These are phyloP conservation scores for Pseudopleuronectes americanus DNA, from an alignment of 2,797 vertebrate species.

Conservation along the genomic window DNA sequence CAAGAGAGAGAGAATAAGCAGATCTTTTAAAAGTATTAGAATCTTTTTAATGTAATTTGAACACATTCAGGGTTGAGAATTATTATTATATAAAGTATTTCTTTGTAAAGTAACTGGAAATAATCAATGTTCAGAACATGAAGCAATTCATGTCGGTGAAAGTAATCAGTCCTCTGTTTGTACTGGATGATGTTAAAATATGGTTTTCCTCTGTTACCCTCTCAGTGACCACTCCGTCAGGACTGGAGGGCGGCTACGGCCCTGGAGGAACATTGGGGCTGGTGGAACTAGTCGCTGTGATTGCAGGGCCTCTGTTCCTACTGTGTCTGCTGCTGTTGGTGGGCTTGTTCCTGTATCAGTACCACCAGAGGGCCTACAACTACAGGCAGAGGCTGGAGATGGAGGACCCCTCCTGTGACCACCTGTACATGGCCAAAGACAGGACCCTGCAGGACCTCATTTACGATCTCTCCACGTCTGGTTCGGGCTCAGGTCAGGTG, in stretches of 20 bases:
- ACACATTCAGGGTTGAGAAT: constrained; percentile 4
- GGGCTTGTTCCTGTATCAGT: constrained; percentile 89
- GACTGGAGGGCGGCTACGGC: constrained; percentile 51
- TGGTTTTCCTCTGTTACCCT: constrained; percentile 17
- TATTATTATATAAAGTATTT: no score
- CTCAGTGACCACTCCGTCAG: constrained; percentile 66
- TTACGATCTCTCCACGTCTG: constrained; percentile 95
- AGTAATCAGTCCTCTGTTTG: background rate
- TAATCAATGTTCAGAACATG: background rate
- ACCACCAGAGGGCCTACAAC: constrained; percentile 92
- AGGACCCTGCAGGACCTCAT: constrained; percentile 95
- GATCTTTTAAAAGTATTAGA: constrained; percentile 9
- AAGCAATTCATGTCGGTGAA: background rate
- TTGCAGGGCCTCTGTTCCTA: constrained; percentile 91
- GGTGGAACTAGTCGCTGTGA: constrained; percentile 92
- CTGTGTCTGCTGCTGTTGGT: constrained; percentile 90
- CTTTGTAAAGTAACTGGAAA: background rate
- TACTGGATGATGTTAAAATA: background rate
- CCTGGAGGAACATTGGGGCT: constrained; percentile 87
- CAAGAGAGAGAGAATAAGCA: background rate
- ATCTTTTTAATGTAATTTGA: background rate
- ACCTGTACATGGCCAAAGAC: constrained; percentile 94
- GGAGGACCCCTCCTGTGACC: constrained; percentile 94
- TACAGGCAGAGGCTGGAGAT: constrained; percentile 93
- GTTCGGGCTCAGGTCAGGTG: constrained; percentile 92